Evolutionary conservation across 2,888 invertebrate species (phyloP), one percentile per base, ranked within the genome.

Genomic region (Heliconius cydno): DNA sequence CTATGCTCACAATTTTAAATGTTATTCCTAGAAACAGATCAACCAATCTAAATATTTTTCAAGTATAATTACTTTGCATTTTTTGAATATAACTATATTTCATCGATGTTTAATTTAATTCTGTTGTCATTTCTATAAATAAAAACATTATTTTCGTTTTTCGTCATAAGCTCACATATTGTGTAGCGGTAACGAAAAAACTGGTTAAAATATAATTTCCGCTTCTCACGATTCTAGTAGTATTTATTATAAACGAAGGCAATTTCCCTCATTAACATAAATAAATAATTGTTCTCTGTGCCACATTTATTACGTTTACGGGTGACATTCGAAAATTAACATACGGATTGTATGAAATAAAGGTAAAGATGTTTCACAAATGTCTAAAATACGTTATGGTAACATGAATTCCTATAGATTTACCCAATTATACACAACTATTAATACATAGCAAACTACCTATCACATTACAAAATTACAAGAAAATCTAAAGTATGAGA

Each of bases 191-290:
- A 30, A 75, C 65, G n/a, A 75, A 74, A 78, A 70, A 60, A 57
- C 30, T 78, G 28, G 67, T 67, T 68, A 41, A 73, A 73, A 74
- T 74, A 67, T 60, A 74, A 78, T 78, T 57, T 68, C 67, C 73
- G 67, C 73, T 74, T 78, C 73, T 68, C 78, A 75, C 78, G 68
- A 68, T 75, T 68, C 67, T 74, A 63, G 28, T 12, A 79, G 38
- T 22, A 79, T 74, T 78, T 22, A 79, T 74, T 78, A 74, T 63
- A 63, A 75, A 79, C 25, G 60, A 75, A 60, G 41, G 78, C 19
- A 79, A 79, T 79, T 74, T 79, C 78, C 73, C 74, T 79, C 34
- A 74, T 79, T 79, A 68, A 68, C 74, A 78, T 78, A 74, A 78
- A 78, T 78, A 75, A 74, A 78, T 74, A 78, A 74, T 74, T 74